These are phyloP conservation scores for Rhinopomastus cyanomelas DNA, from an alignment of 2,113 vertebrate genomes.

Conservation along the genomic window DNA sequence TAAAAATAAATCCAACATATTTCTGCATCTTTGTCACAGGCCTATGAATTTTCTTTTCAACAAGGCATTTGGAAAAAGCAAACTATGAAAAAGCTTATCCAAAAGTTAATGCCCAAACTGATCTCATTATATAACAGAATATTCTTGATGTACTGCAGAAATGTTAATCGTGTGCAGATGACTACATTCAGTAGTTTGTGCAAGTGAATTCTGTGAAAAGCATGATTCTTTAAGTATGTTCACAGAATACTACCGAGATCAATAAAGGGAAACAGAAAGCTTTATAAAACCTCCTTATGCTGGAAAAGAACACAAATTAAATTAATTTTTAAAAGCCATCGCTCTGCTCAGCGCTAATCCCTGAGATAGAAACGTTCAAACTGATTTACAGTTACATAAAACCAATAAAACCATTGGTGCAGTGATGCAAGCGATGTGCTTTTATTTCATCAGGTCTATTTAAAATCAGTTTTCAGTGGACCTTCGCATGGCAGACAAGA, in stretches of 20 bases:
- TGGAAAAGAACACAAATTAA: neutral
- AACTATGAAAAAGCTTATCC: neutral
- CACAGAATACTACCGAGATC: neutral
- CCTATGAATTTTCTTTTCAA: constrained; percentile 12
- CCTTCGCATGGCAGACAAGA: neutral
- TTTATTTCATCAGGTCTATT: constrained; percentile 6
- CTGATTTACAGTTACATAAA: neutral
- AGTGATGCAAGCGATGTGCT: neutral
- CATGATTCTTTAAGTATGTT: neutral
- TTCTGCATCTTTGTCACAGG: neutral
- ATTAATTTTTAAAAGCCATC: constrained; percentile 6
- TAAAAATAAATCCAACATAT: neutral
- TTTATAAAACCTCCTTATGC: neutral
- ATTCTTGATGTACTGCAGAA: neutral
- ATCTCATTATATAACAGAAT: neutral
- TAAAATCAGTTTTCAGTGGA: neutral
- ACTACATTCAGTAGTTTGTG: neutral
- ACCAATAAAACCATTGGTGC: neutral
- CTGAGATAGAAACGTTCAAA: neutral
- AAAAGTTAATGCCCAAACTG: constrained; percentile 9
- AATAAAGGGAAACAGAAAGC: neutral
- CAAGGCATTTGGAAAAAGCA: neutral
- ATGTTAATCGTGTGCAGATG: neutral
- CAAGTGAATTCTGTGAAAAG: neutral
- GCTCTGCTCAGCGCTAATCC: neutral